Evolutionary conservation across 2,113 vertebrate species (phyloP), one percentile per base, ranked within the genome.

Genomic region (Romanogobio albipinnatus): DNA sequence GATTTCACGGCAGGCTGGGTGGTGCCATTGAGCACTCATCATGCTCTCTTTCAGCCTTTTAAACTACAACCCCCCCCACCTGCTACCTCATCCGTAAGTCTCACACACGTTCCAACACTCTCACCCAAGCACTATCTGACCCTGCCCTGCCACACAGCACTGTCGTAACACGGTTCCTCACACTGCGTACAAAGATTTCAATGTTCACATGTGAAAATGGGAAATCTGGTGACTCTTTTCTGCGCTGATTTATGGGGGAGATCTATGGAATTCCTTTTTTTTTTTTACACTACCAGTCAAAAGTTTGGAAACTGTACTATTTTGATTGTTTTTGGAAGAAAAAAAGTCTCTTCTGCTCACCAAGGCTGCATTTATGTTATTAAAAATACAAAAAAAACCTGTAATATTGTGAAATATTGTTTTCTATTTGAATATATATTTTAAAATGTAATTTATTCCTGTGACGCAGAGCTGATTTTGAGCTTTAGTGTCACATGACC

Each of bases 1-100:
- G 89, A 90, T 91, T 91, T 91, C 90, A 91, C 83, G 87, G 90
- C 89, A 91, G 89, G 89, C 87, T 89, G 90, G 90, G 90, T 90
- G 90, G 90, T 90, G 88, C 88, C 87, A 89, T 90, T 90, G 89
- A 90, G 85, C 76, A 85, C 84, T 80, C 84, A 84, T 87, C 88
- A 79, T 79, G 47, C 78, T 89, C 88, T 82, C 81, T 86, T 87
- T 86, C 88, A 86, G 81, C 75, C 68, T 77, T 84, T 82, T 82
- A 85, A 61, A 85, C 87, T 74, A 84, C 66, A 53, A 49, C 26
- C 77, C 73, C 79, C 79, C 81, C 88, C 74, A 59, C 73, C 86
- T 49, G 9, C 45, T 62, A 7, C 53, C 47, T 82, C 87, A 85
- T 79, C 80, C 14, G 7, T 15, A 71, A 70, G 56, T 84, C 81